A percentile compares a stretch with the other conserved stretches of the same genome.
These are phyloP conservation scores for Anguilla pacifica DNA, from an alignment of 2,797 vertebrate genomes.

Conservation along the genomic window DNA sequence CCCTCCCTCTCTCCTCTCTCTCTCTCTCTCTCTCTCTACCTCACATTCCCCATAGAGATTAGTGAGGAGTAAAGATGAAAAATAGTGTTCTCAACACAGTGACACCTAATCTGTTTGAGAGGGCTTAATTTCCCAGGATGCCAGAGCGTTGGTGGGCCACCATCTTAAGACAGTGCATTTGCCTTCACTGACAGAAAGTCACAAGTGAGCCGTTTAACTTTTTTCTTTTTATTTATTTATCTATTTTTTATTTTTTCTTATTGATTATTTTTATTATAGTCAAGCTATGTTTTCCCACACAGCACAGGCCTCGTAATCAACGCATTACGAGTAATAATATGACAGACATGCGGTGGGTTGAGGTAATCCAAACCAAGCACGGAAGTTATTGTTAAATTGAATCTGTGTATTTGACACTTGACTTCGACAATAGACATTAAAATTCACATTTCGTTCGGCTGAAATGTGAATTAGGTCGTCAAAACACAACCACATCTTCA, in stretches of 20 bases:
- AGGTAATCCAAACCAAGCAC: conserved; percentile 10
- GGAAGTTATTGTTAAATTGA: conserved; percentile 26
- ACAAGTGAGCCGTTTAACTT: conserved; percentile 14
- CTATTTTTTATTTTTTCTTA: not conserved
- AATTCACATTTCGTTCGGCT: conserved; percentile 55
- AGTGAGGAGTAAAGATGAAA: conserved; percentile 74
- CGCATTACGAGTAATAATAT: conserved; percentile 41
- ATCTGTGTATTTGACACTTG: conserved; percentile 52
- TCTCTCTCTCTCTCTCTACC: conserved; percentile 36
- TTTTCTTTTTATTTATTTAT: not conserved
- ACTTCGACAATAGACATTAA: conserved; percentile 36
- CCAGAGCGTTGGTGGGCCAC: conserved; percentile 62
- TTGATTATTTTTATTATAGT: conserved; percentile 32
- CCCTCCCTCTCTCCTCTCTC: not conserved
- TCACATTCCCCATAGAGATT: conserved; percentile 64
- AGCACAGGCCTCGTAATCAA: conserved; percentile 50
- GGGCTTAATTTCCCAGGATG: conserved; percentile 79
- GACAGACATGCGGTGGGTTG: conserved; percentile 10
- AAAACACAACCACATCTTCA: conserved; percentile 55
- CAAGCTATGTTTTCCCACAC: conserved; percentile 55
- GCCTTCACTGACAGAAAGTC: conserved; percentile 31
- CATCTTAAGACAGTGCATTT: conserved; percentile 45
- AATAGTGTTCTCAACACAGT: conserved; percentile 71
- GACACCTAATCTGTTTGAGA: conserved; percentile 80
- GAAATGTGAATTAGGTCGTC: conserved; percentile 63